phyloP scores from a whole-genome alignment of 2,113 vertebrate species.

The Phoxinus phoxinus region DNA sequence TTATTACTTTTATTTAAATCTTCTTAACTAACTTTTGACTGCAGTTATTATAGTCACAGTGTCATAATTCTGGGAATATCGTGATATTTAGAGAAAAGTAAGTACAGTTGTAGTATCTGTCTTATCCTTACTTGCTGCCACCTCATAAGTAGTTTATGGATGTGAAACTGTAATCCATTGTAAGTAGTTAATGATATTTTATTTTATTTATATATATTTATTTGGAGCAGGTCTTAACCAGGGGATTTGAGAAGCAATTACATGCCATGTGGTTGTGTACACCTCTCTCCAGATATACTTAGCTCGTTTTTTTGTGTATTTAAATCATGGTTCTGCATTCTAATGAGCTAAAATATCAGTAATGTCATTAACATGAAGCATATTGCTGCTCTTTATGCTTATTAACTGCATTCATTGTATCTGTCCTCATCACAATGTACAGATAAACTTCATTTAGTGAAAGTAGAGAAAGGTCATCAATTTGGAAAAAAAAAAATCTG shows the following conservation, averaged over 20 bases:
- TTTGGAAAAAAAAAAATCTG: not conserved
- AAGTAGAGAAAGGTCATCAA: not conserved
- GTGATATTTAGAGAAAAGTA: not conserved
- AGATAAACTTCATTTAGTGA: not conserved
- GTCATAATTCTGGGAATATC: not conserved
- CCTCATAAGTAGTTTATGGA: not conserved
- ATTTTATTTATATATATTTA: not conserved
- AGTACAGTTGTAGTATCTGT: too few relatives aligned
- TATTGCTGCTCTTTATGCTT: not conserved
- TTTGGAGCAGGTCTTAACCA: conserved; percentile 27
- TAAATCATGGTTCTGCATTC: conserved; percentile 2
- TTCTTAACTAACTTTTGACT: too few relatives aligned
- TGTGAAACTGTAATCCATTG: conserved; percentile 2
- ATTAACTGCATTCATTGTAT: not conserved
- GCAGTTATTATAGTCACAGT: too few relatives aligned
- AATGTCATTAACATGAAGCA: not conserved
- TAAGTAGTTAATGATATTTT: conserved; percentile 1
- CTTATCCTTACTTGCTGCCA: not conserved
- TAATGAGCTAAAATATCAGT: not conserved
- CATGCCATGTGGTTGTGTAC: not conserved
- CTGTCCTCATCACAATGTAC: not conserved
- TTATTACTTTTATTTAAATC: too few relatives aligned
- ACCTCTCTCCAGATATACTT: conserved; percentile 20
- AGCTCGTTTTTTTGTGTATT: not conserved
- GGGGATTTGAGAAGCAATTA: conserved; percentile 35